A percentile compares a stretch with the other conserved stretches of the same genome.
Evolutionary conservation across 2,797 vertebrate genomes (phyloP).

Genomic region (Cheirogaleus major): DNA sequence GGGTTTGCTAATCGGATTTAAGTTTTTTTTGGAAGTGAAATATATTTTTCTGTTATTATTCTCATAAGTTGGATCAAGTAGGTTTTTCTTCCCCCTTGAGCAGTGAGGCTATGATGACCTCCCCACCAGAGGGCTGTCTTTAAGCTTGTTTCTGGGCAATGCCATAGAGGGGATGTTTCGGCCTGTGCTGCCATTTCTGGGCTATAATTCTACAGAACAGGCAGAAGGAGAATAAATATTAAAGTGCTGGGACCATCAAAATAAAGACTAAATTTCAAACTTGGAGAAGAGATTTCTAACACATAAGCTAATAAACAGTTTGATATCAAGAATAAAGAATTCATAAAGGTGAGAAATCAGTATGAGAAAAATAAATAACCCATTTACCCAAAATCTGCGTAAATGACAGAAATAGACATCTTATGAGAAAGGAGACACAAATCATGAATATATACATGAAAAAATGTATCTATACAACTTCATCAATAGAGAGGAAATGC

Average conservation of each 20-base stretch:
- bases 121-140: neutral
- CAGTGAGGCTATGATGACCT: neutral
- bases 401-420: neutral
- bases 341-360: neutral
- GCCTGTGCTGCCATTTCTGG: neutral
- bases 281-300: neutral
- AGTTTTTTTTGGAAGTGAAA: neutral
- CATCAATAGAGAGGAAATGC: neutral
- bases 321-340: neutral
- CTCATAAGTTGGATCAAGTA: neutral
- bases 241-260: neutral
- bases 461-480: neutral
- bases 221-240: neutral
- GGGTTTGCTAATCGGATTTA: neutral
- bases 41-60: conserved; percentile 11
- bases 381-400: neutral
- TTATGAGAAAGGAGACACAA: neutral
- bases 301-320: neutral
- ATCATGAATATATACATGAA: neutral
- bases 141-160: neutral
- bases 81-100: neutral
- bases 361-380: neutral
- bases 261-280: neutral
- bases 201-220: neutral
- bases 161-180: neutral